These are phyloP conservation scores for Ascidia mentula DNA, from an alignment of 23 tunicate species.

Conservation along the genomic window DNA sequence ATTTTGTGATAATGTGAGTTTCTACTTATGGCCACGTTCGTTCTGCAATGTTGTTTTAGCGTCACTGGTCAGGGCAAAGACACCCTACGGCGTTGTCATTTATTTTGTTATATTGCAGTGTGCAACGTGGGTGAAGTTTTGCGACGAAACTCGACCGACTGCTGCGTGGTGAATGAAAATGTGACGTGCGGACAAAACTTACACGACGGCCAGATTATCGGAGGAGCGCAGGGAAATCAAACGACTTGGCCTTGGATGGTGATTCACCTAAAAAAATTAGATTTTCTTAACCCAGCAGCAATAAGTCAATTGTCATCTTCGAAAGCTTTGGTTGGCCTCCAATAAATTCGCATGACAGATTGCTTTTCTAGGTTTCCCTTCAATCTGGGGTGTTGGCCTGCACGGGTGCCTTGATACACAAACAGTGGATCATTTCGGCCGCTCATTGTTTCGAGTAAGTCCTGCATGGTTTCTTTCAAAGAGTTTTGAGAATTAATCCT, in stretches of 20 bases:
- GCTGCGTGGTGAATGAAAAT: neutral
- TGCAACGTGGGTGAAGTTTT: neutral
- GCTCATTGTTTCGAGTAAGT: constrained; percentile 4
- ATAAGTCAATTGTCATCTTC: neutral
- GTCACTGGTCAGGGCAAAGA: too few relatives aligned
- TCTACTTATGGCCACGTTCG: too few relatives aligned
- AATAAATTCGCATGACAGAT: neutral
- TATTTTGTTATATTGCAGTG: too few relatives aligned
- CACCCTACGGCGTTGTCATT: too few relatives aligned
- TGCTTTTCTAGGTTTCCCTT: neutral
- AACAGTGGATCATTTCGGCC: neutral
- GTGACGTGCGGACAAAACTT: constrained; percentile 1
- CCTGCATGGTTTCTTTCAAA: too few relatives aligned
- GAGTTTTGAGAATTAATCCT: too few relatives aligned
- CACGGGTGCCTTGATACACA: neutral
- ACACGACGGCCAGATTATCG: neutral
- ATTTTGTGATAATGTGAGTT: too few relatives aligned
- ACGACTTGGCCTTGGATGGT: constrained; percentile 5
- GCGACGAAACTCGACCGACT: neutral
- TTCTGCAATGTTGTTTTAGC: too few relatives aligned
- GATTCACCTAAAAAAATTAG: too few relatives aligned
- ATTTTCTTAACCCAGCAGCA: neutral
- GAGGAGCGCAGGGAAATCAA: neutral
- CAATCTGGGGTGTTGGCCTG: neutral
- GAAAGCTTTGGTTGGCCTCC: neutral